phyloP scores from a whole-genome alignment of 2,797 vertebrate genomes.

The Enteromius trimaculatus region DNA sequence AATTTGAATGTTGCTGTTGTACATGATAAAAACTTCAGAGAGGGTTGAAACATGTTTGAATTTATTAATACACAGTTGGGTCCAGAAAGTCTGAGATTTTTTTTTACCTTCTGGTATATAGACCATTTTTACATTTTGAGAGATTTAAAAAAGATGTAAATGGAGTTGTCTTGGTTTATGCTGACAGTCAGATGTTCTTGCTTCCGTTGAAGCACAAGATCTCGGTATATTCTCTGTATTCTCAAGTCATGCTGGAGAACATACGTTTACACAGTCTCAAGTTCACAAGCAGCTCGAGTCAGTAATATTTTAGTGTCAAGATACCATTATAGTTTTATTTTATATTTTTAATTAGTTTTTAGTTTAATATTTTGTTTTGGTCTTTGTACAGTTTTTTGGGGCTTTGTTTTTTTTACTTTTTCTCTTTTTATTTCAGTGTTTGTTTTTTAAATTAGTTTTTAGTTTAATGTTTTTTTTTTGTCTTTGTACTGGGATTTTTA shows the following conservation, averaged over 20 bases:
- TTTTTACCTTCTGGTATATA: neutral
- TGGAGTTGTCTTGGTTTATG: neutral
- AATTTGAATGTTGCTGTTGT: constrained; percentile 16
- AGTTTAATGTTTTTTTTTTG: too few relatives aligned
- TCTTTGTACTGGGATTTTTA: too few relatives aligned
- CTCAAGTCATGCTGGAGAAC: constrained; percentile 4
- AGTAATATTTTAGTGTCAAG: neutral
- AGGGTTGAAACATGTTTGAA: neutral
- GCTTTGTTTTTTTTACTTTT: too few relatives aligned
- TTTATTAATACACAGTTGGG: neutral
- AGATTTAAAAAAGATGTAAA: too few relatives aligned
- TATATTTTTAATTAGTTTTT: neutral
- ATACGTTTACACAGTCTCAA: neutral
- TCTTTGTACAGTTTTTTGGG: too few relatives aligned
- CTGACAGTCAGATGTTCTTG: neutral
- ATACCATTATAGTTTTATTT: neutral
- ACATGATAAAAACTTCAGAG: neutral
- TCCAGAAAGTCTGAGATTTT: constrained; percentile 16
- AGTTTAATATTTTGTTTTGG: neutral
- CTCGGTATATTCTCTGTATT: neutral
- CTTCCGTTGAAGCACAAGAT: neutral
- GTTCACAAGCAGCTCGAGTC: neutral
- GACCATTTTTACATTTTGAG: neutral
- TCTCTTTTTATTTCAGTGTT: too few relatives aligned
- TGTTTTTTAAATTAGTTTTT: too few relatives aligned